Evolutionary conservation across 2,797 vertebrate genomes (phyloP), one percentile per base, ranked within the genome.

Genomic region (Megaceryle alcyon): DNA sequence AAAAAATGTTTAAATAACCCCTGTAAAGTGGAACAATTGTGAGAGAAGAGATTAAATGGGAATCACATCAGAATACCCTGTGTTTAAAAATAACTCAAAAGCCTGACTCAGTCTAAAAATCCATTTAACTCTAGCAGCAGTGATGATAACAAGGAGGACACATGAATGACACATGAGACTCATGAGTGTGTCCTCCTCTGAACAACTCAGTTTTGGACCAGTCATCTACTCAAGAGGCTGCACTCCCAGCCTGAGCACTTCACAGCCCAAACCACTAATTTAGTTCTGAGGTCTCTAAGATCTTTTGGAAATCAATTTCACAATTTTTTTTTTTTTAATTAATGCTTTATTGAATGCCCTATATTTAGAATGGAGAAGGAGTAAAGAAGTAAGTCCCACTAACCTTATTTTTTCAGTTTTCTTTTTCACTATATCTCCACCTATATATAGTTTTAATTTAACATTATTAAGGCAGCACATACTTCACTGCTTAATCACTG

Each of bases 391-490:
- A 33, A 57, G 8, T 53, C 25, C 17, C 15, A 60, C 21, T n/a
- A n/a, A 46, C 4, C 3, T 68, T 56, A 53, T 59, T 78, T 56
- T 86, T 68, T 19, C 39, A 57, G 19, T 56, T 75, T 70, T 78
- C 18, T 43, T 88, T 86, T 60, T 78, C 2, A 48, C 23, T 84
- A 54, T 31, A 29, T 59, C 11, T 3, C 2, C 61, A 56, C 14
- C 22, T 84, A 23, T 29, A 57, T 12, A 9, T 7, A 46, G 12
- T 18, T 92, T 81, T 86, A 59, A 64, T 61, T 79, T 79, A 44
- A 82, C 28, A 44, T 60, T 70, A 89, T 70, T 83, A 70, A 91
- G 25, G 46, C 21, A 79, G 14, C 14, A n/a, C 13, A 80, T 93
- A 54, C 18, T 91, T 86, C 35, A 63, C 14, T 71, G 39, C 28